These are phyloP conservation scores for Pristionchus arcanus DNA, from an alignment of 2,888 invertebrate genomes.

Conservation along the genomic window DNA sequence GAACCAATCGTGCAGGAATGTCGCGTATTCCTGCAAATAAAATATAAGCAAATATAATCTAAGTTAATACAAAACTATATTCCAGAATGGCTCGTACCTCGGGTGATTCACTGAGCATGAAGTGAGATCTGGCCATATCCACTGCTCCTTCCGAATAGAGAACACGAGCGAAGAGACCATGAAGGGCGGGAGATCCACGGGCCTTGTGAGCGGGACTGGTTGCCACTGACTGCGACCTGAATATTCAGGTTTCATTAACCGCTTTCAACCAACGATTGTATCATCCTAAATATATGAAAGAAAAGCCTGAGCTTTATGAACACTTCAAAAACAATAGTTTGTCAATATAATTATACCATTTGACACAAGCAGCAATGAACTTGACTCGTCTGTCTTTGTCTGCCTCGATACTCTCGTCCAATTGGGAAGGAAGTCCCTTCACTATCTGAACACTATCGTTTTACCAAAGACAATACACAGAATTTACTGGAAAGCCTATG, in stretches of 20 bases:
- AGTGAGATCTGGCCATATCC: constrained; percentile 53
- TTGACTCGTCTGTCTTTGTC: constrained; percentile 48
- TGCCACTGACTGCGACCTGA: constrained; percentile 52
- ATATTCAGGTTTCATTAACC: too few relatives aligned
- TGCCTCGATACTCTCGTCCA: constrained; percentile 16
- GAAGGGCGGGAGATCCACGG: constrained; percentile 30
- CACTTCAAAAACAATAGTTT: neutral
- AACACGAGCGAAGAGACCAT: constrained; percentile 43
- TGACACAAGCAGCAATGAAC: constrained; percentile 54
- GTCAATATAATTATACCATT: constrained; percentile 19
- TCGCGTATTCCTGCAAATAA: constrained; percentile 43
- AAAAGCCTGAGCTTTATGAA: too few relatives aligned
- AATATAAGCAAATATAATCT: neutral
- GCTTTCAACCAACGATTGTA: too few relatives aligned
- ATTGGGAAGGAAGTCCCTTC: constrained; percentile 8
- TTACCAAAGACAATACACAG: neutral
- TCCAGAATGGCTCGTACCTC: constrained; percentile 8
- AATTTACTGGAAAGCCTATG: too few relatives aligned
- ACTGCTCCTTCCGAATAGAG: constrained; percentile 40
- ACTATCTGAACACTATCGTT: constrained; percentile 19
- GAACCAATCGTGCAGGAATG: constrained; percentile 54
- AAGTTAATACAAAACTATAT: too few relatives aligned
- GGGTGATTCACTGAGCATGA: constrained; percentile 42
- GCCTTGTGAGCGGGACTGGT: constrained; percentile 17
- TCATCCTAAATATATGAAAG: too few relatives aligned